Evolutionary conservation across 2,888 invertebrate genomes (phyloP).

Genomic region (Bedellia somnulentella): DNA sequence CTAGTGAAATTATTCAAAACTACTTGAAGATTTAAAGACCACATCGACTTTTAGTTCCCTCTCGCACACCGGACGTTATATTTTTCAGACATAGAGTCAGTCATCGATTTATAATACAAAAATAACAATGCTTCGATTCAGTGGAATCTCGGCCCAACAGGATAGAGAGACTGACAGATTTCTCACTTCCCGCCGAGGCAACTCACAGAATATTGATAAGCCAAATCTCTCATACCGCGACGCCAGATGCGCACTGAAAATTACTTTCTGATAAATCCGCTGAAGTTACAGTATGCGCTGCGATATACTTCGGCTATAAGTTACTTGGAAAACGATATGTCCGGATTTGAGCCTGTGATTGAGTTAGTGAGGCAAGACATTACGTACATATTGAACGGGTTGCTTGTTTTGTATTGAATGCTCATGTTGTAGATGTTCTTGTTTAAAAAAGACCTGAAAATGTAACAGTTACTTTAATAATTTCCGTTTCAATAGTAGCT

Average conservation of each 20-base stretch:
- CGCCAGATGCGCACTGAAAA: constrained; percentile 55
- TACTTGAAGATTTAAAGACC: no score
- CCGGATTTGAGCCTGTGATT: no score
- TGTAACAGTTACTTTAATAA: no score
- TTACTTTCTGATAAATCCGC: constrained; percentile 54
- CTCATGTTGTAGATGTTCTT: no score
- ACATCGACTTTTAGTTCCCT: constrained; percentile 4
- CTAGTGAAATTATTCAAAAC: no score
- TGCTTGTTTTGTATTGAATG: no score
- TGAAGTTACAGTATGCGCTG: constrained; percentile 24
- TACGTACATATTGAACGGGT: no score
- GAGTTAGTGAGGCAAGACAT: no score
- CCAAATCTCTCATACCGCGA: constrained; percentile 26
- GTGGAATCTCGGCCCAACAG: constrained; percentile 19
- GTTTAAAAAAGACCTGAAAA: no score
- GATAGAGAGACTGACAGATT: constrained; percentile 53
- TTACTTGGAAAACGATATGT: no score
- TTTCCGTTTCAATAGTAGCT: no score
- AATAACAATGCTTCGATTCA: constrained; percentile 15
- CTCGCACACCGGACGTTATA: constrained; percentile 10
- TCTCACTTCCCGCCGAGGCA: constrained; percentile 45
- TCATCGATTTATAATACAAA: constrained; percentile 8
- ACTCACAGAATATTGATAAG: constrained; percentile 57
- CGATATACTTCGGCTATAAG: constrained; percentile 3
- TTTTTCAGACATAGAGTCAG: no score